Base-by-base conservation (phyloP, 30 jellyfish, hydroid and myxozoan genomes). In the Mastigias papua region DNA sequence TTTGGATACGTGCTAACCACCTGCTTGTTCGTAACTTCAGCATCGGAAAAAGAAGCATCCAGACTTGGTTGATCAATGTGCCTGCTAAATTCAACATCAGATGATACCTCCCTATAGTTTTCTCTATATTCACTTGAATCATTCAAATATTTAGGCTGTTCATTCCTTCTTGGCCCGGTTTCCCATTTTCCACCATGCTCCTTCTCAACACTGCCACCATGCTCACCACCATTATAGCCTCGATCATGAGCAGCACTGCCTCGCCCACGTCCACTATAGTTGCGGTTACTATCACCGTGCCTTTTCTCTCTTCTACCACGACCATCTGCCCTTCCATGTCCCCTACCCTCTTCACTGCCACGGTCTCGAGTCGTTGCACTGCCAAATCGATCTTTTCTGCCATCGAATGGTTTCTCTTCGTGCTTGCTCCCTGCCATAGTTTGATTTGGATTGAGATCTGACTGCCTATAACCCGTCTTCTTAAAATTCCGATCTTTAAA, bases 241-340 rank as follows among this genome's bases (percentile, higher is more conserved):
- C 42, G 74, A 3, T 63, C 74, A 13, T 63, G 74, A 58, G 27
- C 21, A 58, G n/a, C 46, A 17, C n/a, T 8, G 9, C 7, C 74
- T 5, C 37, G 74, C 23, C 26, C 74, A 8, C 26, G 70, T 9
- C 10, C 70, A 20, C 21, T 7, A 58, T 11, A 58, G 21, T 28
- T n/a, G 29, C 70, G 70, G 3, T 58, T 25, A 20, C 19, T n/a
- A 17, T 25, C 2, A 6, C 0, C 74, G 23, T 5, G 3, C 1
- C 26, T 42, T 63, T 25, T 19, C 27, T 54, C 67, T 21, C 67
- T 54, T 10, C 17, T 25, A 0, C 2, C 67, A 21, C 6, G 25
- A 6, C 67, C 67, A 54, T 54, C 35, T 72, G 22, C 69, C 42
- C 68, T 49, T 25, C 83, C 83, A 34, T 19, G 34, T 17, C 42